Conservation (phyloP, 2,113 vertebrate species). For the Cynocephalus volans region DNA sequence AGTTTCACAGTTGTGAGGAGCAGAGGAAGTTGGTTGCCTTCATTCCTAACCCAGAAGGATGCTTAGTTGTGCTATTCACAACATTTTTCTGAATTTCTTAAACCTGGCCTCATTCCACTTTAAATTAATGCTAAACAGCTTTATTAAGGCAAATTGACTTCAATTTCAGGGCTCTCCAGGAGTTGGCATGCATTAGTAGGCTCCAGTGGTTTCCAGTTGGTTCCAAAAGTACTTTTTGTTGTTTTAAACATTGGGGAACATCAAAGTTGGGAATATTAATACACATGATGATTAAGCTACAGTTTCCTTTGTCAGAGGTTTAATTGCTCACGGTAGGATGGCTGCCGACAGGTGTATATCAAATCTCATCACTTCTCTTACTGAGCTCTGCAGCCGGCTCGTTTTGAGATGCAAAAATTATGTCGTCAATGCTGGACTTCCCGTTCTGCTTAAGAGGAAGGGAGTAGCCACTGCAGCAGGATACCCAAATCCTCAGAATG, state of each 20-base stretch:
- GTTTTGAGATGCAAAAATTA: neutral
- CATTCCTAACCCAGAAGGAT: neutral
- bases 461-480: too few species aligned
- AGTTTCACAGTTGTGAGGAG: neutral
- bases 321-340: slow-evolving; percentile 72
- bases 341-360: slow-evolving; percentile 14
- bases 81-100: slow-evolving; percentile 70
- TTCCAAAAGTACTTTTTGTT: slow-evolving; percentile 9
- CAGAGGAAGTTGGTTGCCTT: too few species aligned
- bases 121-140: slow-evolving; percentile 79
- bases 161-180: slow-evolving; percentile 61
- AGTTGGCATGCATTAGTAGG: slow-evolving; percentile 50
- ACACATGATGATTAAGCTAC: neutral
- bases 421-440: neutral
- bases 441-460: neutral
- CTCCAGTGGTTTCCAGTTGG: slow-evolving; percentile 36
- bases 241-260: neutral
- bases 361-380: neutral
- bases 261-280: neutral
- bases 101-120: slow-evolving; percentile 72
- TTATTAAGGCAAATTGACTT: slow-evolving; percentile 79
- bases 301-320: slow-evolving; percentile 18
- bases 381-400: neutral
- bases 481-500: accelerated
- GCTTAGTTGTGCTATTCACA: neutral